Evolutionary conservation across 2,888 invertebrate species (phyloP).

Genomic region (Stictocephala bisonia): DNA sequence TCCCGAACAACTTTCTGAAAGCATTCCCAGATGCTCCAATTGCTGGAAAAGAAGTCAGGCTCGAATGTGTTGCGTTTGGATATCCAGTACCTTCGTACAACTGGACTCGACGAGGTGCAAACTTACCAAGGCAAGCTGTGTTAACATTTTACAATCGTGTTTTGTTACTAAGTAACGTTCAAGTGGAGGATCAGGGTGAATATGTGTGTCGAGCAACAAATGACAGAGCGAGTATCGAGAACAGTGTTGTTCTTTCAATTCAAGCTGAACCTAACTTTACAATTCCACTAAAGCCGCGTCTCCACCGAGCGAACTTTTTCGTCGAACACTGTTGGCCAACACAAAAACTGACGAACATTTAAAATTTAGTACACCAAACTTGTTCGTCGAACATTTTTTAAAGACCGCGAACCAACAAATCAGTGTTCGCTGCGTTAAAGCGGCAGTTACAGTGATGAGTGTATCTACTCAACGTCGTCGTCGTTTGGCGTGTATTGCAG

Average conservation of each 20-base stretch:
- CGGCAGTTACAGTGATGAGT: too few species aligned
- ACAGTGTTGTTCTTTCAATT: slow-evolving; percentile 83
- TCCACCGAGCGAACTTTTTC: too few species aligned
- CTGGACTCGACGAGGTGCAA: slow-evolving; percentile 84
- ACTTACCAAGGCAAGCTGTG: slow-evolving; percentile 79
- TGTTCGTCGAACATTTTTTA: too few species aligned
- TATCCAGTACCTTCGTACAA: slow-evolving; percentile 95
- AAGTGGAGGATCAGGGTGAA: slow-evolving; percentile 93
- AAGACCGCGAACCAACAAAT: too few species aligned
- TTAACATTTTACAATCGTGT: slow-evolving; percentile 86
- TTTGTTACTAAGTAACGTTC: slow-evolving; percentile 85
- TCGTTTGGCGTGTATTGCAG: too few species aligned
- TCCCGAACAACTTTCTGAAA: slow-evolving; percentile 95
- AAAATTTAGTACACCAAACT: too few species aligned
- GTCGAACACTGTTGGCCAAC: too few species aligned
- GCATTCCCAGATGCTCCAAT: slow-evolving; percentile 93
- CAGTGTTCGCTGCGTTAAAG: too few species aligned
- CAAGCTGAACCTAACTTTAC: slow-evolving; percentile 94
- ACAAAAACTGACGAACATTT: too few species aligned
- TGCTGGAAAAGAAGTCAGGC: slow-evolving; percentile 87
- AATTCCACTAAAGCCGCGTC: too few species aligned
- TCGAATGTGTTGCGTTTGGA: slow-evolving; percentile 97
- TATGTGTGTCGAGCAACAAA: slow-evolving; percentile 89
- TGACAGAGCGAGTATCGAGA: slow-evolving; percentile 78
- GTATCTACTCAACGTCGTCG: too few species aligned